Conservation (phyloP, 1,140 invertebrate species). For the Lepidurus apus region DNA sequence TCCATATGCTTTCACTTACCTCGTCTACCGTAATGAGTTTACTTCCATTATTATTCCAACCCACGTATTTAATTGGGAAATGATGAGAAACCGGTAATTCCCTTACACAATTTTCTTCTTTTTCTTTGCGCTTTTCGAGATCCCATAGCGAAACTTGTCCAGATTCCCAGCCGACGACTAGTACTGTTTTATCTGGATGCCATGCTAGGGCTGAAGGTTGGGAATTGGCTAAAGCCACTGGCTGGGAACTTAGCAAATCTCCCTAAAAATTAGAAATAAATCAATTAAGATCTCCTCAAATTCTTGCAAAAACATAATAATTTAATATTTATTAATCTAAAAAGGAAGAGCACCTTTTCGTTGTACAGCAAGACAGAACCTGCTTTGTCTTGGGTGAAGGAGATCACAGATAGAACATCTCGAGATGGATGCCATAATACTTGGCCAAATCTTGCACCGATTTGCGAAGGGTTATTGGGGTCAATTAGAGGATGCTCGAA, state of each 20-base stretch:
- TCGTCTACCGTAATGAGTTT: not conserved
- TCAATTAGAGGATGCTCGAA: not conserved
- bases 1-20: not conserved
- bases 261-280: not conserved
- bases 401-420: not conserved
- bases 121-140: not conserved
- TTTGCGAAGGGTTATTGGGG: not conserved
- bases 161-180: not conserved
- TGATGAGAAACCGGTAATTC: not conserved
- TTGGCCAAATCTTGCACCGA: not conserved
- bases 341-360: not conserved
- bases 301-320: no score
- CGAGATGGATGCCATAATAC: not conserved
- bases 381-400: not conserved
- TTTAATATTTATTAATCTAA: no score
- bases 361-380: not conserved
- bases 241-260: not conserved
- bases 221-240: not conserved
- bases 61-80: not conserved
- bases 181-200: not conserved
- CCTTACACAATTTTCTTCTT: not conserved
- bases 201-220: not conserved
- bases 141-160: slow-evolving; percentile 4
- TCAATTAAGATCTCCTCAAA: not conserved
- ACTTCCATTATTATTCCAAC: not conserved